Evolutionary conservation across 2,888 invertebrate species (phyloP), one percentile per base, ranked within the genome.

Genomic region (Drosophila nigricruria): DNA sequence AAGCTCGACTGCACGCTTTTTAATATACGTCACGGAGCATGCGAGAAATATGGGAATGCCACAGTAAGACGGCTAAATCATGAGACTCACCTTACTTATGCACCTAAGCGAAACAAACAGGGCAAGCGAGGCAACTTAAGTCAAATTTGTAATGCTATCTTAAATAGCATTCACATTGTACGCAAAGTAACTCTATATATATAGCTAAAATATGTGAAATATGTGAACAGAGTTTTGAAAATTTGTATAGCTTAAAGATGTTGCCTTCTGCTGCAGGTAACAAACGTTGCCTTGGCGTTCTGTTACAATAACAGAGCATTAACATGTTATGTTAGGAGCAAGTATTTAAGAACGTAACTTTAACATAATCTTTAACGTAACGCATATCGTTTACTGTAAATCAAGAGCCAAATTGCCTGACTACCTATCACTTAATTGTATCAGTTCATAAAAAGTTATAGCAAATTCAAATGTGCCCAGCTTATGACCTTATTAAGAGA

Each of bases 391-490:
- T 42, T 56, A 32, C 32, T 36, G 45, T 18, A 36, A 27, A 45
- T 36, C 27, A 4, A 4, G n/a, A 10, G 18, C n/a, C 2, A 38
- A 20, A 63, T 32, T 25, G 49, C n/a, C 36, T 16, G 3, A 45
- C 36, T 27, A 20, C 34, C 27, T 20, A 65, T 57, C 67, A 65
- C 50, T 43, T 52, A 52, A 43, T 58, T 34, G 25, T 42, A 59
- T 67, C 45, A 52, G 27, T 12, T 38, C 50, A 69, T 69, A 53
- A 49, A 30, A 67, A 45, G 34, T 67, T 47, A 67, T 54, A 14
- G 25, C 45, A 45, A 50, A 57, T 36, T 34, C 23, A 66, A 23
- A 45, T 27, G 52, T 18, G 53, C 12, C 10, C 34, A 36, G 20
- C 40, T 68, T 58, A 67, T 47, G 45, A 14, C 34, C 40, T 34